A percentile compares a stretch with the other conserved stretches of the same genome.
phyloP scores from a whole-genome alignment of 2,113 vertebrate species.

The Coryphaenoides rupestris region DNA sequence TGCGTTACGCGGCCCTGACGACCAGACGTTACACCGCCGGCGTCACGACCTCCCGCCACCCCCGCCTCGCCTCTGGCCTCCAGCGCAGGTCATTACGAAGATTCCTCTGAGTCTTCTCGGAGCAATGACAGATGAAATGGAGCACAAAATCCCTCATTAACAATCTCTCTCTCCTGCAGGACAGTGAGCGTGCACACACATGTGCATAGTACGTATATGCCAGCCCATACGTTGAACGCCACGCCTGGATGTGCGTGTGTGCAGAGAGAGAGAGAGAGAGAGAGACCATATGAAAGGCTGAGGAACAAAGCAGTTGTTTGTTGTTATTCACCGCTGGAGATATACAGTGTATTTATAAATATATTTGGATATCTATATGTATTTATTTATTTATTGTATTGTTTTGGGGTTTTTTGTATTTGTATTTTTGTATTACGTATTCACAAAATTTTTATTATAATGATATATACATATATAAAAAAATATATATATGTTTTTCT shows the following conservation, averaged over 20 bases:
- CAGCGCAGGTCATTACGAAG: slow-evolving; percentile 58
- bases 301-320: too few relatives aligned
- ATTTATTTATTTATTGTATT: neutral
- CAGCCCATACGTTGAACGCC: neutral
- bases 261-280: neutral
- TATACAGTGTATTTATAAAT: neutral
- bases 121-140: slow-evolving; percentile 69
- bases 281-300: neutral
- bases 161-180: slow-evolving; percentile 13
- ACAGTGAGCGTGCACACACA: neutral
- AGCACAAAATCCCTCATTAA: slow-evolving; percentile 56
- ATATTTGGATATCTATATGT: too few relatives aligned
- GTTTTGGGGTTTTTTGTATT: neutral
- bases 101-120: slow-evolving; percentile 51
- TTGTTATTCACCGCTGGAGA: too few relatives aligned
- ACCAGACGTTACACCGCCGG: neutral
- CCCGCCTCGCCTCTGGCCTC: slow-evolving; percentile 36
- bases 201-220: too few relatives aligned
- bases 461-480: neutral
- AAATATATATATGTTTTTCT: too few relatives aligned
- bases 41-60: neutral
- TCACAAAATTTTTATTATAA: too few relatives aligned
- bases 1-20: slow-evolving; percentile 45
- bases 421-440: neutral
- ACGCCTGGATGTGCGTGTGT: neutral